Conservation (phyloP, 2,888 invertebrate genomes). For the Acrobasis consociella region DNA sequence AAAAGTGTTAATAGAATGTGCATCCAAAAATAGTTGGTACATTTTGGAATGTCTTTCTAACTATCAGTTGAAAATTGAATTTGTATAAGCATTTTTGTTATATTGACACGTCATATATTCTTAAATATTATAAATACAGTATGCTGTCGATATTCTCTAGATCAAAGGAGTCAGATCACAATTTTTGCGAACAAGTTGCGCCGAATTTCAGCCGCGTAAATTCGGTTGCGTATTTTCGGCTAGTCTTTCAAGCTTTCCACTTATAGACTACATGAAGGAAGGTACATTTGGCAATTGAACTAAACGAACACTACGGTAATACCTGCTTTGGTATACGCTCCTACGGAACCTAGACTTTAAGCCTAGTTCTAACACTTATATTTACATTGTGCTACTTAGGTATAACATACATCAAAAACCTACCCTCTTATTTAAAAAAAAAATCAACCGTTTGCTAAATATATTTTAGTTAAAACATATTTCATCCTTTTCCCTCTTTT, state of each 20-base stretch:
- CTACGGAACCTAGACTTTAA: neutral
- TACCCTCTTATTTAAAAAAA: no score
- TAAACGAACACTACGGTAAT: constrained; percentile 8
- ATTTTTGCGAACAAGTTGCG: neutral
- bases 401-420: neutral
- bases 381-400: neutral
- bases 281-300: constrained; percentile 1
- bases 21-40: neutral
- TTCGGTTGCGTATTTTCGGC: no score
- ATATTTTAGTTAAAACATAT: no score
- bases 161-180: neutral
- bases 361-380: neutral
- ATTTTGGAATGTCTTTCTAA: neutral
- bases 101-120: no score
- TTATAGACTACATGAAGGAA: neutral
- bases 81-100: no score
- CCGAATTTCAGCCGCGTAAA: neutral
- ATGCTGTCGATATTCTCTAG: neutral
- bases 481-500: no score
- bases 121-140: no score
- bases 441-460: no score
- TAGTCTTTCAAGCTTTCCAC: neutral
- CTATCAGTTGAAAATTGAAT: neutral
- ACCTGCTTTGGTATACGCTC: constrained; percentile 19
- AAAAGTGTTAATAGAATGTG: neutral